Percentiles rank a stretch among this genome's conserved stretches.
These are phyloP conservation scores for Tragulus kanchil DNA, from an alignment of 2,113 vertebrate genomes.

Conservation along the genomic window DNA sequence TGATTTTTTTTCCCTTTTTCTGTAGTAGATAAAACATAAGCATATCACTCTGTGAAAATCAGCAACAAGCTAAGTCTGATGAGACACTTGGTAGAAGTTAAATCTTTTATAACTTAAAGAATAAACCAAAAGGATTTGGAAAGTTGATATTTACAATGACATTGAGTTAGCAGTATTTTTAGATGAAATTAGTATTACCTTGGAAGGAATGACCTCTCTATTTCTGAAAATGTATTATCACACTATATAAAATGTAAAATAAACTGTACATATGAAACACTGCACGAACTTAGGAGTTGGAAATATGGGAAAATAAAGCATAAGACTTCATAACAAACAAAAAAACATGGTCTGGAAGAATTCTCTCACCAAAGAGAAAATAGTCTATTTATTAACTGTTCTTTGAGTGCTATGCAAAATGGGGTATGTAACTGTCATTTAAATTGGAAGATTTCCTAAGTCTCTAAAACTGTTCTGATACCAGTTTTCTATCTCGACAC, in stretches of 20 bases:
- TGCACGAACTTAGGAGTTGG: not conserved
- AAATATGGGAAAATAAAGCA: not conserved
- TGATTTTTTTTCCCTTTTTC: not conserved
- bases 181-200: conserved; percentile 59
- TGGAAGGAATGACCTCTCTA: not conserved
- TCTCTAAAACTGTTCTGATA: not conserved
- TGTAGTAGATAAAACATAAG: not conserved
- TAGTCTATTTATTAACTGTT: not conserved
- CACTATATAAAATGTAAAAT: not conserved
- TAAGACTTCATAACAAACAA: not conserved
- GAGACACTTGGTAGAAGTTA: not conserved
- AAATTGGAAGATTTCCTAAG: not conserved
- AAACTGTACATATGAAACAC: fast-evolving
- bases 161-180: conserved; percentile 37
- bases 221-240: not conserved
- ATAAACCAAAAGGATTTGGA: conserved; percentile 46
- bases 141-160: conserved; percentile 25
- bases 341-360: not conserved
- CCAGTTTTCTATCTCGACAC: not conserved
- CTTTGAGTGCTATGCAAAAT: not conserved
- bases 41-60: not conserved
- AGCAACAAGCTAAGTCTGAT: not conserved
- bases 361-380: not conserved
- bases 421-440: not conserved
- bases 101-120: conserved; percentile 44